Percentiles rank a stretch among this genome's conserved stretches.
phyloP scores from a whole-genome alignment of 2,113 vertebrate genomes.

The Sapayoa aenigma region DNA sequence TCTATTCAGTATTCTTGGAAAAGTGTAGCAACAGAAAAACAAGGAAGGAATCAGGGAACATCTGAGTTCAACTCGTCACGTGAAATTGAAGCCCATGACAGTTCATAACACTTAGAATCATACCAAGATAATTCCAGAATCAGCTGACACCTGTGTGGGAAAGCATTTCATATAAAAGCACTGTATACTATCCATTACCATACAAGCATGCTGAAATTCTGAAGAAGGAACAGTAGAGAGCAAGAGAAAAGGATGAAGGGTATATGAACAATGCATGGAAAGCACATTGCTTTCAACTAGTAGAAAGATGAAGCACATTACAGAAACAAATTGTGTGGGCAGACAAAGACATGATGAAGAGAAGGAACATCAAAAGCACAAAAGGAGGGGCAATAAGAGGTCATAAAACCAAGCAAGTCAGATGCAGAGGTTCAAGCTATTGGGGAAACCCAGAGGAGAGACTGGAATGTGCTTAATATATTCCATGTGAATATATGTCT shows the following conservation, averaged over 20 bases:
- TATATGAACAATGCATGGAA: not conserved
- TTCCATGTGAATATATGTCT: conserved; percentile 58
- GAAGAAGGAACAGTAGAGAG: not conserved
- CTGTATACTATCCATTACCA: not conserved
- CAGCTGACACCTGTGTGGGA: not conserved
- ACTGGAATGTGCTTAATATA: conserved; percentile 51
- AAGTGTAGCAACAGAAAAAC: not conserved
- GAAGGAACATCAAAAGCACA: conserved; percentile 33
- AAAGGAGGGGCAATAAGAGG: conserved; percentile 27
- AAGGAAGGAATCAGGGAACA: not conserved
- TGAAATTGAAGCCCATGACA: not conserved
- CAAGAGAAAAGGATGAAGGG: not conserved
- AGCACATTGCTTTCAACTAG: not conserved
- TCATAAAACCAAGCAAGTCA: conserved; percentile 37
- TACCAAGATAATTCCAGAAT: not conserved
- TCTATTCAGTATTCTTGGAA: not conserved
- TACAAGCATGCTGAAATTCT: not conserved
- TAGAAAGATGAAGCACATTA: not conserved
- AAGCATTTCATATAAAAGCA: not conserved
- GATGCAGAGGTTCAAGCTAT: conserved; percentile 31
- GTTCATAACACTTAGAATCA: not conserved
- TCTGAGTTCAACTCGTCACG: not conserved
- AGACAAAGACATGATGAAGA: conserved; percentile 25
- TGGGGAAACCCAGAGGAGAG: conserved; percentile 37
- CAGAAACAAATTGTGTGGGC: conserved; percentile 31